Evolutionary conservation across 2,113 vertebrate genomes (phyloP).

Genomic region (Charadrius vociferus): DNA sequence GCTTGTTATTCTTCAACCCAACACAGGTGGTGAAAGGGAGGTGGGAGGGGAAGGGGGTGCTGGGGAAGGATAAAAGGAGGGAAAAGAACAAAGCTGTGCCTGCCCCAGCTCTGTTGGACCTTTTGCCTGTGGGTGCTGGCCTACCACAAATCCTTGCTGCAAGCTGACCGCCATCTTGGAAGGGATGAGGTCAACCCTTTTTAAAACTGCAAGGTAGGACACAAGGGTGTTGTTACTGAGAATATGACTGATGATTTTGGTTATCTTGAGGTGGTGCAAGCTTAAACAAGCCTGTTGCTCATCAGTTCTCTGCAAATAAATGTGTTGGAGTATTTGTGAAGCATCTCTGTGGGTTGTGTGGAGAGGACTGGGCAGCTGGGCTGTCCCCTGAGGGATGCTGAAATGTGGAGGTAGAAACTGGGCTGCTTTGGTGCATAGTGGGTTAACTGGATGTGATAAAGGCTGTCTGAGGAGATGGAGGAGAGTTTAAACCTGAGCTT

Average conservation of each 20-base stretch:
- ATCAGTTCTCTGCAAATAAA: background rate
- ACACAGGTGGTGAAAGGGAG: background rate
- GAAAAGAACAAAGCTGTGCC: fast-evolving
- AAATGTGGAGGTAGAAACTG: background rate
- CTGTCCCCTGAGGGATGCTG: too few relatives aligned
- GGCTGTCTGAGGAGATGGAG: background rate
- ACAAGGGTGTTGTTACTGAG: fast-evolving
- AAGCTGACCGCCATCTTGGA: fast-evolving
- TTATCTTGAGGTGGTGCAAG: background rate
- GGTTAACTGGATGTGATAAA: background rate
- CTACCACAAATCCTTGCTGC: fast-evolving
- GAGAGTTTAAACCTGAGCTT: background rate
- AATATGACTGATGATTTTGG: background rate
- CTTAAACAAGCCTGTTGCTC: background rate
- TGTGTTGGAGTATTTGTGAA: background rate
- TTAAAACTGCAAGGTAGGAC: background rate
- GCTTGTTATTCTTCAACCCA: background rate
- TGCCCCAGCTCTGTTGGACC: fast-evolving
- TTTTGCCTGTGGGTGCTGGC: fast-evolving
- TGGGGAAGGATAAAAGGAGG: background rate
- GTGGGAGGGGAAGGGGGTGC: fast-evolving
- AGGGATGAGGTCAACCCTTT: fast-evolving
- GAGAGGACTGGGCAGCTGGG: background rate
- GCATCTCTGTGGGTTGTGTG: background rate
- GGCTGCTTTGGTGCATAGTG: background rate